These are phyloP conservation scores for Triops cancriformis DNA, from an alignment of 1,140 invertebrate genomes.

Conservation along the genomic window DNA sequence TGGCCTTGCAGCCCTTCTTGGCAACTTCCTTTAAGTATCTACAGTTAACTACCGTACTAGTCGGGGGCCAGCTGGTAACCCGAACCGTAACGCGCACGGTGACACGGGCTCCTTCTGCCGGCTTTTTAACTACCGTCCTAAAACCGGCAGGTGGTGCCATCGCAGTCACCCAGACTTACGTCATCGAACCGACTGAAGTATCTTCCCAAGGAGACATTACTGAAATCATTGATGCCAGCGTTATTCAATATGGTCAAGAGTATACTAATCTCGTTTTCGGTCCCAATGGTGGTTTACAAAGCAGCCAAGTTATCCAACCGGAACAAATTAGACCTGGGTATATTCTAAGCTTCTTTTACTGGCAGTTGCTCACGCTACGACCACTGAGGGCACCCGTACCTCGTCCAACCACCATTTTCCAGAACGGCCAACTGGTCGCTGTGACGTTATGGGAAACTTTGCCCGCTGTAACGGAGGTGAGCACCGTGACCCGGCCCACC, in stretches of 20 bases:
- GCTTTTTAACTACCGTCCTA: background rate
- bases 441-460: background rate
- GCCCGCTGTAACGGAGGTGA: background rate
- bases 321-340: background rate
- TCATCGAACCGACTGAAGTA: background rate
- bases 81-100: background rate
- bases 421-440: background rate
- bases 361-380: background rate
- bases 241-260: background rate
- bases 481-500: background rate
- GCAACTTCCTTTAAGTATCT: background rate
- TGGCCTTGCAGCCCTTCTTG: background rate
- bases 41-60: background rate
- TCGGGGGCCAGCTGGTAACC: background rate
- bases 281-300: background rate
- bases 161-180: background rate
- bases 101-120: background rate
- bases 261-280: background rate
- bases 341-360: background rate
- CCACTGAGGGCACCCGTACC: background rate
- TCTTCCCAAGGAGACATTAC: background rate
- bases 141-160: background rate
- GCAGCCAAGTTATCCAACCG: background rate
- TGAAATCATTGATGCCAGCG: background rate
- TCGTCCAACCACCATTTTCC: background rate